A percentile compares a stretch with the other conserved stretches of the same genome.
phyloP scores from a whole-genome alignment of 2,113 vertebrate genomes.

The Catharus bicknelli region DNA sequence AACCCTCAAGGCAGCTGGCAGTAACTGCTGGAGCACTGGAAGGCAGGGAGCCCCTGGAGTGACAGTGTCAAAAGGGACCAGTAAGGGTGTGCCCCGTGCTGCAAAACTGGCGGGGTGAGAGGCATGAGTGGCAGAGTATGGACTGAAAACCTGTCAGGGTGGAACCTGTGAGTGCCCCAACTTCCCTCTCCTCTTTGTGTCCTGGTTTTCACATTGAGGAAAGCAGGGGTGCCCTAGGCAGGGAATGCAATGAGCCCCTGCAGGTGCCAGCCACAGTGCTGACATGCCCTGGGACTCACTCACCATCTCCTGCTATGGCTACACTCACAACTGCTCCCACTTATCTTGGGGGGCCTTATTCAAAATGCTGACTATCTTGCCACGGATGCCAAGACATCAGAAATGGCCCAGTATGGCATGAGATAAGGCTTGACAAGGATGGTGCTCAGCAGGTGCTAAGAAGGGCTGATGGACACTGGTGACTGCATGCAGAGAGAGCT shows the following conservation, averaged over 20 bases:
- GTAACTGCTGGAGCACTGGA: neutral
- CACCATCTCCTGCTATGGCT: neutral
- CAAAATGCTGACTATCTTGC: neutral
- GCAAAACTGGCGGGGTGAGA: neutral
- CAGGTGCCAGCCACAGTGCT: rapidly evolving
- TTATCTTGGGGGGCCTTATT: neutral
- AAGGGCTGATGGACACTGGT: neutral
- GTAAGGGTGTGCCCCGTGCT: neutral
- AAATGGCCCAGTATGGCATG: neutral
- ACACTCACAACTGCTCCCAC: neutral
- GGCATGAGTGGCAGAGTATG: rapidly evolving
- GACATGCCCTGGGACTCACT: rapidly evolving
- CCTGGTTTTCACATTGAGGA: neutral
- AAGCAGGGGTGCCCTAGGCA: too few relatives aligned
- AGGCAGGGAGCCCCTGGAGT: neutral
- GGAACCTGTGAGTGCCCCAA: neutral
- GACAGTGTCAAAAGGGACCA: neutral
- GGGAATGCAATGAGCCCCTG: neutral
- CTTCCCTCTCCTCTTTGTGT: neutral
- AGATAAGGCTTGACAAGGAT: neutral
- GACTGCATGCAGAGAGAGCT: neutral
- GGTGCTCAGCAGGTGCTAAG: neutral
- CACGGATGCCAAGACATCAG: neutral
- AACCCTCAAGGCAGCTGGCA: neutral
- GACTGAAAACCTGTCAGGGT: neutral